Evolutionary conservation across 92 coral and sea anemone genomes (phyloP).

Genomic region (Epizoanthus stellaris): DNA sequence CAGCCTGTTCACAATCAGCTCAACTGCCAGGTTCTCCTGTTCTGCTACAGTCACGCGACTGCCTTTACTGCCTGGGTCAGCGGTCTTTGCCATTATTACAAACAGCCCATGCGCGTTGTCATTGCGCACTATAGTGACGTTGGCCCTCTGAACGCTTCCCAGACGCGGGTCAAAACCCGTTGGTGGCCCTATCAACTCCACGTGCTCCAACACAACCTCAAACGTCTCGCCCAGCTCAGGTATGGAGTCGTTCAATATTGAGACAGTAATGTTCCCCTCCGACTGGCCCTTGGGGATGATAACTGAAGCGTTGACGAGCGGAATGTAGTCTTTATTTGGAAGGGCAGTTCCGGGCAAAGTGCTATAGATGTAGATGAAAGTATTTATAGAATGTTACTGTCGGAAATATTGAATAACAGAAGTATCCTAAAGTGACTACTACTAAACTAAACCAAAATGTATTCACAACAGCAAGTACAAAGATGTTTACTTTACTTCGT

Average conservation of each 20-base stretch:
- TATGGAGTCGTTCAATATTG: conserved; percentile 71
- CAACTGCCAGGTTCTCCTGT: conserved; percentile 58
- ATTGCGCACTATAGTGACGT: conserved; percentile 82
- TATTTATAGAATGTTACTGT: too few relatives aligned
- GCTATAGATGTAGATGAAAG: conserved; percentile 3
- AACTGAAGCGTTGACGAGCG: conserved; percentile 71
- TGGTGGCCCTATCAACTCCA: conserved; percentile 68
- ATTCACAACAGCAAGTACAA: too few relatives aligned
- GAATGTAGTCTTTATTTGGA: conserved; percentile 77
- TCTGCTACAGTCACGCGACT: conserved; percentile 77
- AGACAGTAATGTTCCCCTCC: conserved; percentile 66
- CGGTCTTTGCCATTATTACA: conserved; percentile 66
- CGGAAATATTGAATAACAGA: too few relatives aligned
- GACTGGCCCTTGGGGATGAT: conserved; percentile 68
- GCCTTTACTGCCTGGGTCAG: conserved; percentile 73
- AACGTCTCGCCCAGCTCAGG: conserved; percentile 90
- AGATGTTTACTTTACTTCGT: too few relatives aligned
- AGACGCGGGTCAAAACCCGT: conserved; percentile 69
- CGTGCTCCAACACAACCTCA: conserved; percentile 69
- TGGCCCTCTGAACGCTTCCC: conserved; percentile 61
- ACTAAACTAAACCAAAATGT: too few relatives aligned
- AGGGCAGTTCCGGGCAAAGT: conserved; percentile 51
- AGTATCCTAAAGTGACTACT: too few relatives aligned
- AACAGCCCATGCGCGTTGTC: conserved; percentile 93
- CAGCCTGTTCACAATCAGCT: conserved; percentile 69